Evolutionary conservation across 2,113 vertebrate species (phyloP).

Genomic region (Colaptes auratus): DNA sequence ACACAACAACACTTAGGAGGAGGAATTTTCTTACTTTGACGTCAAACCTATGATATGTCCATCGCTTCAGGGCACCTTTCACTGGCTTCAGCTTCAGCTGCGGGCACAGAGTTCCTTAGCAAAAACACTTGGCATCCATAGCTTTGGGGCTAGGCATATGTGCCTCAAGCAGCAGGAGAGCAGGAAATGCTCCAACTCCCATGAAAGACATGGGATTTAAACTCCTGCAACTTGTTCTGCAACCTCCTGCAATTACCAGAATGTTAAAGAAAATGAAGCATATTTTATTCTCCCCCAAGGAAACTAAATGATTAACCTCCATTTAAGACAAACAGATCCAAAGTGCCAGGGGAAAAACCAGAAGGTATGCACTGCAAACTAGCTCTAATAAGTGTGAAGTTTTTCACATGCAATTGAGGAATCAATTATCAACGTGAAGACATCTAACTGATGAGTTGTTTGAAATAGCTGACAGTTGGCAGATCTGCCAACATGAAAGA

Average conservation of each 20-base stretch:
- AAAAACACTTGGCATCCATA: background rate
- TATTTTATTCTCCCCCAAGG: constrained; percentile 42
- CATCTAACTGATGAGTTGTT: constrained; percentile 12
- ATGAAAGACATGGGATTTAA: background rate
- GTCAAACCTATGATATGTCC: background rate
- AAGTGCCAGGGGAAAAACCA: background rate
- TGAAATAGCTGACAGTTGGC: constrained; percentile 48
- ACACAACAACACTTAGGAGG: background rate
- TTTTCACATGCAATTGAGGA: constrained; percentile 43
- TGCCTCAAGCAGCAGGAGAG: background rate
- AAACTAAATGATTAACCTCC: constrained; percentile 51
- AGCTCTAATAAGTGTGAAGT: constrained; percentile 30
- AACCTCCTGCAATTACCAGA: constrained; percentile 35
- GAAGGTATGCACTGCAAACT: background rate
- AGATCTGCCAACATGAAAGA: constrained; percentile 51
- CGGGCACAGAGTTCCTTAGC: background rate
- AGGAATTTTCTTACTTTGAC: background rate
- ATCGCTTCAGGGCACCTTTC: background rate
- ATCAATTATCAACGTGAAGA: constrained; percentile 49
- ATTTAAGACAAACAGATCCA: constrained; percentile 39
- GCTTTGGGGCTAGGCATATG: constrained; percentile 4
- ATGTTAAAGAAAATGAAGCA: constrained; percentile 29
- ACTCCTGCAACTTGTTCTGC: constrained; percentile 8
- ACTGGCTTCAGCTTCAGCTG: background rate
- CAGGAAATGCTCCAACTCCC: constrained; percentile 1